Percentiles rank a stretch among this genome's conserved stretches.
These are phyloP conservation scores for Cydia amplana DNA, from an alignment of 1,140 invertebrate genomes.

Conservation along the genomic window DNA sequence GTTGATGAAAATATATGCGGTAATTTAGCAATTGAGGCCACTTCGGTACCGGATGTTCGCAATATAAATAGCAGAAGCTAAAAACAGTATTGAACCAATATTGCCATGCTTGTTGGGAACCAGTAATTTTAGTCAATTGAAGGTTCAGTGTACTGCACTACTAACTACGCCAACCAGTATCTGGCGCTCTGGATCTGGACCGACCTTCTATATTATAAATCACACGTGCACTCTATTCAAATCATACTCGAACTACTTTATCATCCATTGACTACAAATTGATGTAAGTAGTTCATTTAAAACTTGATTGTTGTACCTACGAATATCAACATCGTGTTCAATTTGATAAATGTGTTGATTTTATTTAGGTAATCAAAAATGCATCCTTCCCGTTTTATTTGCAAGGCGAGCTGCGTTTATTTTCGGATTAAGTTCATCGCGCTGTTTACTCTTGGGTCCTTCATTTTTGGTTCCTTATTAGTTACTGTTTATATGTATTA, in stretches of 20 bases:
- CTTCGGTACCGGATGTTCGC: conserved; percentile 40
- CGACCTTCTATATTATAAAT: background rate
- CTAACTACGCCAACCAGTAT: background rate
- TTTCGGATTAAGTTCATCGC: background rate
- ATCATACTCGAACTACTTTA: conserved; percentile 13
- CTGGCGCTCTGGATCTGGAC: background rate
- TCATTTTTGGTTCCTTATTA: background rate
- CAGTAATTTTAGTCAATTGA: conserved; percentile 39
- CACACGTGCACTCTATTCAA: conserved; percentile 13
- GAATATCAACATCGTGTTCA: conserved; percentile 11
- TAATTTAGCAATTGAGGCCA: conserved; percentile 43
- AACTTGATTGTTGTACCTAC: background rate
- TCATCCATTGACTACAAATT: conserved; percentile 22
- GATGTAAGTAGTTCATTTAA: conserved; percentile 15
- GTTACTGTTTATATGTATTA: background rate
- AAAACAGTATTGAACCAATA: conserved; percentile 44
- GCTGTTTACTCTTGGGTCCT: background rate
- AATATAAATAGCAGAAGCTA: conserved; percentile 43
- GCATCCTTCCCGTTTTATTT: background rate
- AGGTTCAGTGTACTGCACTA: conserved; percentile 32
- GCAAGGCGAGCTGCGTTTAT: background rate
- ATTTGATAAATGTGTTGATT: background rate
- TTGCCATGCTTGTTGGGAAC: conserved; percentile 9
- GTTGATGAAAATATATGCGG: conserved; percentile 41
- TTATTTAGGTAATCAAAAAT: conserved; percentile 5